Percentiles rank a stretch among this genome's conserved stretches.
phyloP scores from a whole-genome alignment of 2,888 invertebrate species.

The Acholoe squamosa region DNA sequence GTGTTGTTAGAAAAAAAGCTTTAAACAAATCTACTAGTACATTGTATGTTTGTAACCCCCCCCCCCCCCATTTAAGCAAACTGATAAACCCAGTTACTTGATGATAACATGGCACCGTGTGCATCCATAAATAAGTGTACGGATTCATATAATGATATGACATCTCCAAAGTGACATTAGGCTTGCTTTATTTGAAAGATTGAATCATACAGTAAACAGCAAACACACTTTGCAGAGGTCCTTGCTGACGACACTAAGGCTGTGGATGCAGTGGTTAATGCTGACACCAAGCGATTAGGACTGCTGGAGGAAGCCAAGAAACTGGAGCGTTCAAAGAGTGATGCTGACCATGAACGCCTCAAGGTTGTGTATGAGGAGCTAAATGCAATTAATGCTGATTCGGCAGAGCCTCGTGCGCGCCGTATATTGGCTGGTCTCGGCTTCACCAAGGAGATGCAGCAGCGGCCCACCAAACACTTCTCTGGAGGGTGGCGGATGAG shows the following conservation, averaged over 20 bases:
- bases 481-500: constrained; percentile 99
- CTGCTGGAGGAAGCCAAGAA: constrained; percentile 88
- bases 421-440: constrained; percentile 98
- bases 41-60: no score
- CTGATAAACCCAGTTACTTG: no score
- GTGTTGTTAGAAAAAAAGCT: no score
- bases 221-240: constrained; percentile 95
- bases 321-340: constrained; percentile 84
- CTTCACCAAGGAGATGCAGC: constrained; percentile 90
- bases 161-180: no score
- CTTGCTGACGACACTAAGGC: constrained; percentile 96
- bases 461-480: constrained; percentile 89
- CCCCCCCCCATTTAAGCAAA: no score
- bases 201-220: no score
- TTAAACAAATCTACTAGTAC: no score
- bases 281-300: constrained; percentile 93
- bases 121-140: no score
- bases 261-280: constrained; percentile 95
- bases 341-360: constrained; percentile 85
- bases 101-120: background rate
- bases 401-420: constrained; percentile 97
- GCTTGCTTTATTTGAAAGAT: no score
- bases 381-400: constrained; percentile 97
- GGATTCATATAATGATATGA: no score
- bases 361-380: constrained; percentile 96